Conservation (phyloP, 2,113 vertebrate species). For the Oncorhynchus mykiss region DNA sequence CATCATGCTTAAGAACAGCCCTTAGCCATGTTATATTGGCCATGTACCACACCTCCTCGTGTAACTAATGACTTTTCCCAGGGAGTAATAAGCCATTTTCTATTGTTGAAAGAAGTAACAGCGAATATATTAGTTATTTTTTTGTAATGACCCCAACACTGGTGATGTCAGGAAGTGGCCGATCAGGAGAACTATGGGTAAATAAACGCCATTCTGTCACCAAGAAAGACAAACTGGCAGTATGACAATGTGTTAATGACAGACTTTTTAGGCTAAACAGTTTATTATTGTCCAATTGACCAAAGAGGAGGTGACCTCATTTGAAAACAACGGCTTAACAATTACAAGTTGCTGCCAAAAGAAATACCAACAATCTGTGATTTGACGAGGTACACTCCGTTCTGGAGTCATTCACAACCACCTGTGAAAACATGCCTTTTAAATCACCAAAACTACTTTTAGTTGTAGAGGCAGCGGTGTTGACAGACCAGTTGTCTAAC, state of each 20-base stretch:
- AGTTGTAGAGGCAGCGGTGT: neutral
- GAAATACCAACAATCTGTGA: neutral
- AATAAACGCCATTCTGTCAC: neutral
- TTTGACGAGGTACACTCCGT: neutral
- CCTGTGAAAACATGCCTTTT: neutral
- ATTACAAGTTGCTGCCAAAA: neutral
- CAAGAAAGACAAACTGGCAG: neutral
- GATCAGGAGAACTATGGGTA: neutral
- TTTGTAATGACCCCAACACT: neutral
- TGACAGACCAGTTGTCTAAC: neutral
- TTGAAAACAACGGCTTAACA: neutral
- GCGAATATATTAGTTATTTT: too few relatives aligned
- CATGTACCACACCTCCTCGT: too few relatives aligned
- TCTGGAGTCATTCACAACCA: neutral
- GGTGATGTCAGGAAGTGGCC: neutral
- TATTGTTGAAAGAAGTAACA: too few relatives aligned
- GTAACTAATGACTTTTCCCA: too few relatives aligned
- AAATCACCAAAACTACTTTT: neutral
- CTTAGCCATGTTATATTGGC: too few relatives aligned
- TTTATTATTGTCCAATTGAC: neutral
- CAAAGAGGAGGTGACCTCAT: neutral
- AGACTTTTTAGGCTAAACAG: neutral
- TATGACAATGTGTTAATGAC: neutral
- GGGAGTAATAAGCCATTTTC: too few relatives aligned
- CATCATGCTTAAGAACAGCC: too few relatives aligned